Evolutionary conservation across 92 coral and sea anemone genomes (phyloP).

Genomic region (Montipora capitata): DNA sequence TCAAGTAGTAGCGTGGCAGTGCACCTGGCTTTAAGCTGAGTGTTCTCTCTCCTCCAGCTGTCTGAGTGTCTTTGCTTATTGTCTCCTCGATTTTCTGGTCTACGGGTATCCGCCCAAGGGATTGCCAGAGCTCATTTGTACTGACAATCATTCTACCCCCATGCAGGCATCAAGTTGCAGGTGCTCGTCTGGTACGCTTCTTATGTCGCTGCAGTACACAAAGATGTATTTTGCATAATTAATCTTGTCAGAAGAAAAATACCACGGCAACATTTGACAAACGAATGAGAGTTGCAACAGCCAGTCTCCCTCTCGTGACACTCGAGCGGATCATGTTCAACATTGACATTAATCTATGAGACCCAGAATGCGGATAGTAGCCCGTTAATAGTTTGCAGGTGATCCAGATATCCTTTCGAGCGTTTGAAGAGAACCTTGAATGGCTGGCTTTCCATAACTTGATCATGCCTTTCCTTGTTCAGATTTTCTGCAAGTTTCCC

Average conservation of each 20-base stretch:
- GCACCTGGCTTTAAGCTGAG: too few relatives aligned
- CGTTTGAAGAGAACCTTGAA: constrained; percentile 20
- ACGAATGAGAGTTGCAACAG: constrained; percentile 63
- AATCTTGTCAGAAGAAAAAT: constrained; percentile 64
- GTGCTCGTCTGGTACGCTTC: constrained; percentile 55
- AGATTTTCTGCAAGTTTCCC: constrained; percentile 7
- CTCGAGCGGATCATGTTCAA: constrained; percentile 58
- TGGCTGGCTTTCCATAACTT: not conserved
- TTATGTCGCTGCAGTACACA: constrained; percentile 43
- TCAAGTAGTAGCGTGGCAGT: too few relatives aligned
- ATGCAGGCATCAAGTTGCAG: constrained; percentile 29
- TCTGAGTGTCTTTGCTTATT: too few relatives aligned
- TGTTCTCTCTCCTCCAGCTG: too few relatives aligned
- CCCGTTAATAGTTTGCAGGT: constrained; percentile 37
- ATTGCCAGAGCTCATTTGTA: too few relatives aligned
- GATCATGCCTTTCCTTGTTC: constrained; percentile 12
- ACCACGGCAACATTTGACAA: constrained; percentile 75
- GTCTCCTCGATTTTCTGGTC: too few relatives aligned
- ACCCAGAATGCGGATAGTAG: constrained; percentile 60
- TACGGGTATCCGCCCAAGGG: too few relatives aligned
- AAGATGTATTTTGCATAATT: constrained; percentile 54
- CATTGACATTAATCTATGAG: constrained; percentile 61
- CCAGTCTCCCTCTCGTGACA: constrained; percentile 62
- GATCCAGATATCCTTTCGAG: constrained; percentile 23
- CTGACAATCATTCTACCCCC: not conserved